These are phyloP conservation scores for Tringa solitaria DNA, from an alignment of 2,113 vertebrate species.

Conservation along the genomic window DNA sequence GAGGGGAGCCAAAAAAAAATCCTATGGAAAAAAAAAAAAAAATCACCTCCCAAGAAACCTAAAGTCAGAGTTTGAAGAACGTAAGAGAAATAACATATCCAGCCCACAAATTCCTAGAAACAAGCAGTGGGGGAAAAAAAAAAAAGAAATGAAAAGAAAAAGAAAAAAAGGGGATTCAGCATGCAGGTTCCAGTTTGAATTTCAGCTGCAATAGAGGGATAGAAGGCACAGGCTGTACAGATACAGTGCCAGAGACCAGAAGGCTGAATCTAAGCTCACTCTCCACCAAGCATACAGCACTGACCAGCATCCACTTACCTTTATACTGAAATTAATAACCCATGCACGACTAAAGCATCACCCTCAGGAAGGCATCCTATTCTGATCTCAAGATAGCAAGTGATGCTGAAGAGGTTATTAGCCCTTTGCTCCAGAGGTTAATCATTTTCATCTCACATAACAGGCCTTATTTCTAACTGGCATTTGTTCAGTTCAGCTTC, in stretches of 20 bases:
- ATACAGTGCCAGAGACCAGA: background rate
- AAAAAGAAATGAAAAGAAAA: accelerated
- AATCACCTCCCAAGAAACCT: background rate
- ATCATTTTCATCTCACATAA: background rate
- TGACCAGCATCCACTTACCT: background rate
- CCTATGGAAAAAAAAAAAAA: background rate
- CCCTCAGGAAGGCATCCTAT: background rate
- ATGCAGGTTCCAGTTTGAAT: background rate
- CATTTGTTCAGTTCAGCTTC: background rate
- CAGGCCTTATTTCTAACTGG: background rate
- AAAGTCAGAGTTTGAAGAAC: background rate
- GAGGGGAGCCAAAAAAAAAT: background rate
- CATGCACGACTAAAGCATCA: background rate
- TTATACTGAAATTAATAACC: background rate
- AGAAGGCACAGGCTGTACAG: background rate
- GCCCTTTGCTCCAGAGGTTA: background rate
- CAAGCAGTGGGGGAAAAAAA: too few species aligned
- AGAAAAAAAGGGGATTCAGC: background rate
- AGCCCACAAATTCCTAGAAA: background rate
- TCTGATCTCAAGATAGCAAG: background rate
- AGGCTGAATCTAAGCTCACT: background rate
- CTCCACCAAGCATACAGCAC: background rate
- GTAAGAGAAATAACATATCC: background rate
- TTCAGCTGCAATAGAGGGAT: background rate
- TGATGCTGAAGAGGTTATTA: background rate